These are phyloP conservation scores for Neodontobutis hainanensis DNA, from an alignment of 2,113 vertebrate genomes.

Conservation along the genomic window DNA sequence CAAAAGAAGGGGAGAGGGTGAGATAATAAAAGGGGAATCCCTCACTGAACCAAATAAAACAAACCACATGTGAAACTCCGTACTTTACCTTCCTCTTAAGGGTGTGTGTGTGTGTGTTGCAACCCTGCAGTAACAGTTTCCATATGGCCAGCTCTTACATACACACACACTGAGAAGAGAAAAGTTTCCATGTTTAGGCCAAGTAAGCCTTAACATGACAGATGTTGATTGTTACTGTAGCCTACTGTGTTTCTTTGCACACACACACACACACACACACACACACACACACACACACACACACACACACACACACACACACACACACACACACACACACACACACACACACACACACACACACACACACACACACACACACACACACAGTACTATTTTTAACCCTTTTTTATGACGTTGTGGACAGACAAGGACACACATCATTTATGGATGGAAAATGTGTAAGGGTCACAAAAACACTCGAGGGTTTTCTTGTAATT, in stretches of 20 bases:
- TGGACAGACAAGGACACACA: slow-evolving; percentile 37
- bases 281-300: slow-evolving; percentile 8
- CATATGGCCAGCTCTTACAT: slow-evolving; percentile 36
- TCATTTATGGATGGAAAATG: slow-evolving; percentile 54
- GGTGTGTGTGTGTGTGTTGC: slow-evolving; percentile 8
- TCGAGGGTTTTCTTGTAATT: slow-evolving; percentile 13
- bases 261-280: slow-evolving; percentile 16
- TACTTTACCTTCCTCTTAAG: background rate
- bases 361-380: slow-evolving; percentile 12
- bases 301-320: slow-evolving; percentile 18
- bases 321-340: slow-evolving; percentile 14
- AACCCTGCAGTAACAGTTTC: slow-evolving; percentile 37
- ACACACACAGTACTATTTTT: slow-evolving; percentile 40
- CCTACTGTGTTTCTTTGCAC: slow-evolving; percentile 35
- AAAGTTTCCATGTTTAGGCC: slow-evolving; percentile 71
- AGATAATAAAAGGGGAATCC: slow-evolving; percentile 41
- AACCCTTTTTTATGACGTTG: slow-evolving; percentile 46
- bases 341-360: slow-evolving; percentile 14
- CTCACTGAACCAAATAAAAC: slow-evolving; percentile 45
- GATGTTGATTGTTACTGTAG: slow-evolving; percentile 62
- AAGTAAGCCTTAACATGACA: slow-evolving; percentile 67
- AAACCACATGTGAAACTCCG: slow-evolving; percentile 45
- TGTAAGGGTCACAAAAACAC: slow-evolving; percentile 23
- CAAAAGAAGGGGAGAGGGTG: background rate
- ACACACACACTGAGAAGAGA: slow-evolving; percentile 31